Percentiles rank a stretch among this genome's conserved stretches.
phyloP scores from a whole-genome alignment of 2,113 vertebrate genomes.

The Strix uralensis region DNA sequence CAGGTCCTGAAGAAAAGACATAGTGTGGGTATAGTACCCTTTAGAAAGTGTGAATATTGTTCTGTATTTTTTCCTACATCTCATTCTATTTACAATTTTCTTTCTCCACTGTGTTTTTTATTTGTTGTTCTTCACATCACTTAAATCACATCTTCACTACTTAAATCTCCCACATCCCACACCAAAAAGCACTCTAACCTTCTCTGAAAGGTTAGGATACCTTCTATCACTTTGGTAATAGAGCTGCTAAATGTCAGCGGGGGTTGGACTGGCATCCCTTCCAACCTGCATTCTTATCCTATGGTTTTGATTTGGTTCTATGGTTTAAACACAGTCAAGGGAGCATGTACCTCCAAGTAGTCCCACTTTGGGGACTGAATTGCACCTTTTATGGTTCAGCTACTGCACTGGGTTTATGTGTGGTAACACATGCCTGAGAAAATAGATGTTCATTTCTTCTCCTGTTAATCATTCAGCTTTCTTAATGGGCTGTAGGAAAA shows the following conservation, averaged over 20 bases:
- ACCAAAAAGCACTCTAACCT: not conserved
- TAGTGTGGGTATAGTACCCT: rapidly evolving
- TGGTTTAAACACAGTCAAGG: not conserved
- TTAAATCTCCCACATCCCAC: not conserved
- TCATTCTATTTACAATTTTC: not conserved
- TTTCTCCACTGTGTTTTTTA: not conserved
- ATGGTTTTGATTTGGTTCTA: not conserved
- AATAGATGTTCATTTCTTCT: not conserved
- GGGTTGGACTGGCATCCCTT: not conserved
- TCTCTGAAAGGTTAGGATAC: not conserved
- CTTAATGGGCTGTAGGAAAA: not conserved
- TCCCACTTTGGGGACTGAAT: not conserved
- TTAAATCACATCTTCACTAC: not conserved
- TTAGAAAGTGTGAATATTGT: not conserved
- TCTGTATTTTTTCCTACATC: not conserved
- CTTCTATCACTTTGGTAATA: not conserved
- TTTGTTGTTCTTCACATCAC: not conserved
- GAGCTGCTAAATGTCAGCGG: not conserved
- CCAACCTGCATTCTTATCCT: not conserved
- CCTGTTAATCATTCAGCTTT: not conserved
- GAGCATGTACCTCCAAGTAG: not conserved
- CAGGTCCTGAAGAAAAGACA: not conserved
- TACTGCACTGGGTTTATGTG: not conserved
- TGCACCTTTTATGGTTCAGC: not conserved
- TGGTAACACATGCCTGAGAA: not conserved